phyloP scores from a whole-genome alignment of 2,113 vertebrate species.

The Labeo rohita region DNA sequence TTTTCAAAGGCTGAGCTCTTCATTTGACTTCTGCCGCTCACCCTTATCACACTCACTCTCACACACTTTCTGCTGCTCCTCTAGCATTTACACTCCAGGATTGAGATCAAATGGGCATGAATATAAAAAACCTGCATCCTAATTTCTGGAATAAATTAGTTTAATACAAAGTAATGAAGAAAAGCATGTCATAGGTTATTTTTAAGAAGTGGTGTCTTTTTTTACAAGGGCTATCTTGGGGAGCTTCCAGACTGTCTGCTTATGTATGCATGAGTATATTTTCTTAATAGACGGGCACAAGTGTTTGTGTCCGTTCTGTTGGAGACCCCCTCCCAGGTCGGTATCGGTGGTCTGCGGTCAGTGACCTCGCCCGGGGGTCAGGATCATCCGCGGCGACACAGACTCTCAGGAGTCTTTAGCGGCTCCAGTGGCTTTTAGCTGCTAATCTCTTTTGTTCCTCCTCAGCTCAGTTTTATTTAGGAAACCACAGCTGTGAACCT shows the following conservation, averaged over 20 bases:
- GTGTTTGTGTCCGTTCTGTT: constrained; percentile 13
- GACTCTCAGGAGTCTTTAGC: constrained; percentile 44
- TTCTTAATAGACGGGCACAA: constrained; percentile 12
- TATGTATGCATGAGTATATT: constrained; percentile 17
- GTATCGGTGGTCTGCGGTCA: constrained; percentile 40
- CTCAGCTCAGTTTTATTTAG: constrained; percentile 42
- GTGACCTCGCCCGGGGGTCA: constrained; percentile 46
- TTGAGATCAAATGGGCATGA: neutral
- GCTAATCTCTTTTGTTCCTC: constrained; percentile 56
- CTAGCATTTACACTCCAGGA: neutral
- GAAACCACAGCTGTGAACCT: constrained; percentile 49
- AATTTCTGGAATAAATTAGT: neutral
- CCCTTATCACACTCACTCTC: constrained; percentile 13
- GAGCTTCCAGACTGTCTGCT: neutral
- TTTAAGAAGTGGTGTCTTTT: neutral
- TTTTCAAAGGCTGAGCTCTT: constrained; percentile 39
- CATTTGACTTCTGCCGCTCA: constrained; percentile 21
- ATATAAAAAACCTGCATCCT: neutral
- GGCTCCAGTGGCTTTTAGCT: constrained; percentile 51
- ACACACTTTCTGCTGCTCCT: neutral
- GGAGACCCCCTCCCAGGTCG: neutral
- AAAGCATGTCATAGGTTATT: neutral
- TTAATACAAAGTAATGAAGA: neutral
- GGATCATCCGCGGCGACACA: constrained; percentile 20
- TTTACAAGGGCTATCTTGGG: neutral